phyloP scores from a whole-genome alignment of 2,888 invertebrate species.

The Labia minor region DNA sequence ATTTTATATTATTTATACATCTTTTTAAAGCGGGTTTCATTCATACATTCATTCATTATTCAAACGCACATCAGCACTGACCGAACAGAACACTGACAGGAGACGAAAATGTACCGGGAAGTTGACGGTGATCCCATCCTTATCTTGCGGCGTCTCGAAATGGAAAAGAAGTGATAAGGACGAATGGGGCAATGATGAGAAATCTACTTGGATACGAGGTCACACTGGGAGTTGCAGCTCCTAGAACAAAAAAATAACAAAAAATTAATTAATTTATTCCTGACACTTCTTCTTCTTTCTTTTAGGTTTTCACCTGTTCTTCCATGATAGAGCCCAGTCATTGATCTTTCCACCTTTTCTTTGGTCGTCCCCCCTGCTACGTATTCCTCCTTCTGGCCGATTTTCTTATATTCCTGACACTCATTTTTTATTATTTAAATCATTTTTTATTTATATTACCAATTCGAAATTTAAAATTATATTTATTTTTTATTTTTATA shows the following conservation, averaged over 20 bases:
- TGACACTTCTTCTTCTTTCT: too few relatives aligned
- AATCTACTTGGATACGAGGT: neutral
- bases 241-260: neutral
- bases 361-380: too few relatives aligned
- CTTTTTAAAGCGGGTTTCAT: neutral
- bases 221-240: neutral
- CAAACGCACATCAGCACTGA: slow-evolving; percentile 1
- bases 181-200: neutral
- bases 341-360: too few relatives aligned
- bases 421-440: too few relatives aligned
- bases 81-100: slow-evolving; percentile 1
- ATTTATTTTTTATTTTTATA: too few relatives aligned
- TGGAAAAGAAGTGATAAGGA: neutral
- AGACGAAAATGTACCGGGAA: neutral
- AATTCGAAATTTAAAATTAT: too few relatives aligned
- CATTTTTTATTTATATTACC: too few relatives aligned
- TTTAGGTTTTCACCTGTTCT: too few relatives aligned
- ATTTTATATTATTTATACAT: neutral
- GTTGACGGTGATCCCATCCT: neutral
- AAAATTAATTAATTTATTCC: too few relatives aligned
- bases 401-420: too few relatives aligned
- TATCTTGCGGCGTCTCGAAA: slow-evolving; percentile 7
- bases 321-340: too few relatives aligned
- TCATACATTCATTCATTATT: neutral
- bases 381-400: too few relatives aligned